A percentile compares a stretch with the other conserved stretches of the same genome.
These are phyloP conservation scores for Pelodytes ibericus DNA, from an alignment of 2,797 vertebrate genomes.

Conservation along the genomic window DNA sequence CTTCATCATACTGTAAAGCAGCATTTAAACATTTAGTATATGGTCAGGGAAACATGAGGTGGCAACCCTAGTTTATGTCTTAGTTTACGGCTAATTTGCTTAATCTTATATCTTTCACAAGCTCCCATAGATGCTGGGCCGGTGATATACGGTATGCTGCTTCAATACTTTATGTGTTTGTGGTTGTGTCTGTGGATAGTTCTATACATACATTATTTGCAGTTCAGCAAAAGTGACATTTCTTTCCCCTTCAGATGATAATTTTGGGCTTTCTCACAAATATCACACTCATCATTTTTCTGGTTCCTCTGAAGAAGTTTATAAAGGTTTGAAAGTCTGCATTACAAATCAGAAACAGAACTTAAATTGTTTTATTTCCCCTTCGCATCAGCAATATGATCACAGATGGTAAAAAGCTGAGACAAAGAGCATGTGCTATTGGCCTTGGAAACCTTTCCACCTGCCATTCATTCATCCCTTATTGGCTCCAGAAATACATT, in stretches of 20 bases:
- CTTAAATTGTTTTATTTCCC: neutral
- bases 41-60: no score
- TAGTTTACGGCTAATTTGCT: neutral
- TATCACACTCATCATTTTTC: neutral
- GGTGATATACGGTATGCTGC: neutral
- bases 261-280: neutral
- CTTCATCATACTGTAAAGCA: no score
- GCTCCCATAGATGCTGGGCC: neutral
- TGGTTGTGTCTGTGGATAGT: neutral
- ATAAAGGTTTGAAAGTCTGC: neutral
- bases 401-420: slow-evolving; percentile 36
- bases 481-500: slow-evolving; percentile 6
- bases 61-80: no score
- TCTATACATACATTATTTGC: neutral
- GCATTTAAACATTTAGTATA: no score
- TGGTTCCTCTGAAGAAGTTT: neutral
- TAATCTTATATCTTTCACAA: neutral
- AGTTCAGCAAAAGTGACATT: neutral
- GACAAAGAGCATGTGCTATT: slow-evolving; percentile 2
- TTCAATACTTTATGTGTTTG: neutral
- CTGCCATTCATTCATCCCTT: slow-evolving; percentile 16
- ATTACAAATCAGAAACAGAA: slow-evolving; percentile 1
- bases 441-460: neutral
- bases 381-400: neutral
- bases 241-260: neutral